A percentile compares a stretch with the other conserved stretches of the same genome.
These are phyloP conservation scores for Delia radicum DNA, from an alignment of 1,140 invertebrate species.

Conservation along the genomic window DNA sequence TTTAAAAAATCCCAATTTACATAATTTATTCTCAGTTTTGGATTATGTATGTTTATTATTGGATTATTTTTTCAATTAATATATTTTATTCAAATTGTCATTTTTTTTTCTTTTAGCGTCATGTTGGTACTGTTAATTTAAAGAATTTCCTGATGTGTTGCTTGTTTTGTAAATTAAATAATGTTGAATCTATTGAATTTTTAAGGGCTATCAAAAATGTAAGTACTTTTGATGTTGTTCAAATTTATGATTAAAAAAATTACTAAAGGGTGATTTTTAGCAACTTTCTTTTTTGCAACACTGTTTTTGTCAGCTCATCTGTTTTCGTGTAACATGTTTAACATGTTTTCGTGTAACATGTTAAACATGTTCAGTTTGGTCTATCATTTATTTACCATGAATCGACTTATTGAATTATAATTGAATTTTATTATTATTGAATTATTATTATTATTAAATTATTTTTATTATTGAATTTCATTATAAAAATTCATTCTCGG, in stretches of 20 bases:
- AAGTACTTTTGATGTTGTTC: conserved; percentile 20
- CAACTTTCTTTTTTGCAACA: background rate
- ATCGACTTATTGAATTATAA: too few relatives aligned
- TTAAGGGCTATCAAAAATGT: conserved; percentile 42
- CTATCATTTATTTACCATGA: too few relatives aligned
- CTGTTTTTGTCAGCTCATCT: background rate
- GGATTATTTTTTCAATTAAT: background rate
- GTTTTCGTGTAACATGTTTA: background rate
- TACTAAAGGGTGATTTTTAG: background rate
- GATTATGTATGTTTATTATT: conserved; percentile 41
- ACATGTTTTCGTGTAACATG: too few relatives aligned
- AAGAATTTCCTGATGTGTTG: conserved; percentile 50
- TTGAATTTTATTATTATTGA: too few relatives aligned
- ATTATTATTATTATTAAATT: too few relatives aligned
- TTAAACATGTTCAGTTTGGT: too few relatives aligned
- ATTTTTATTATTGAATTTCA: too few relatives aligned
- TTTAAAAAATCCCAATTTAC: conserved; percentile 38
- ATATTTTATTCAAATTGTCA: background rate
- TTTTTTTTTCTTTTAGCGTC: conserved; percentile 33
- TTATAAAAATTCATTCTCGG: too few relatives aligned
- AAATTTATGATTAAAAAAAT: background rate
- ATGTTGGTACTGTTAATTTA: conserved; percentile 40
- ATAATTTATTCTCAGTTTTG: conserved; percentile 45
- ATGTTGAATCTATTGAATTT: conserved; percentile 43
- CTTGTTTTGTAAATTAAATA: conserved; percentile 46